phyloP scores from a whole-genome alignment of 1,140 invertebrate genomes.

The Caenorhabditis inopinata region DNA sequence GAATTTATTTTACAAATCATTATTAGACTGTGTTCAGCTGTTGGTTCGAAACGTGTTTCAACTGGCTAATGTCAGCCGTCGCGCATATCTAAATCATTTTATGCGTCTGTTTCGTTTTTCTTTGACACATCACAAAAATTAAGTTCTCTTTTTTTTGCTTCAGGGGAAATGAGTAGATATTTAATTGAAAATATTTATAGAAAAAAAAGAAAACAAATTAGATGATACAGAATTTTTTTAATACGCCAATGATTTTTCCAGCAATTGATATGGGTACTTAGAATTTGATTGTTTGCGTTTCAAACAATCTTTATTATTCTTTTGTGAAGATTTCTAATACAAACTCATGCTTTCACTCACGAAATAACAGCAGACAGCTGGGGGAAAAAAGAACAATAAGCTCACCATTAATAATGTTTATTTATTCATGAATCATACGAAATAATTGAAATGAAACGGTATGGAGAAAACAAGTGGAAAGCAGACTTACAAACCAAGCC shows the following conservation, averaged over 20 bases:
- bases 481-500: no score
- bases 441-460: no score
- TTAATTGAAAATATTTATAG: neutral
- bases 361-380: no score
- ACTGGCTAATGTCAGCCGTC: neutral
- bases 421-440: no score
- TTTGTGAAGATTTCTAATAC: no score
- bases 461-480: no score
- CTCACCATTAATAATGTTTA: no score
- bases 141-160: neutral
- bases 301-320: no score
- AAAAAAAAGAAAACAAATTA: neutral
- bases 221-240: no score
- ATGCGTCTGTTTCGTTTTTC: neutral
- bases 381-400: no score
- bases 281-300: constrained; percentile 11
- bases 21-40: constrained; percentile 29
- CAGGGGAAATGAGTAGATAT: neutral
- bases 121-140: neutral
- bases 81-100: constrained; percentile 29
- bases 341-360: no score
- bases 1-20: constrained; percentile 28
- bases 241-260: neutral
- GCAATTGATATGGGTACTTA: neutral
- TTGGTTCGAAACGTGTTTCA: constrained; percentile 21